phyloP scores from a whole-genome alignment of 2,797 vertebrate species.

The Gouania willdenowi region DNA sequence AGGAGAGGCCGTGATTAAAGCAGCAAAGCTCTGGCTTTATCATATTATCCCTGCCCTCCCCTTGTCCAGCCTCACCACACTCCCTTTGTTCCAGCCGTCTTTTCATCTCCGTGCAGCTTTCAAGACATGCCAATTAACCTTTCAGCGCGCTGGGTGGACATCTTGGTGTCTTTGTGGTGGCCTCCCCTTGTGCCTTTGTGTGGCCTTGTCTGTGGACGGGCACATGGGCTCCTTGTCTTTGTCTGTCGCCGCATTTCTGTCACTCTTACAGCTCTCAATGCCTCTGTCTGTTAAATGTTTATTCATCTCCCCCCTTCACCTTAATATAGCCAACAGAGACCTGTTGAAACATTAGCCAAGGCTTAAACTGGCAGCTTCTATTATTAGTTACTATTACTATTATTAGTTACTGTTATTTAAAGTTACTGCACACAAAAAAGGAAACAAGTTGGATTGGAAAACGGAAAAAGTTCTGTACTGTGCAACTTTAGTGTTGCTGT shows the following conservation, averaged over 20 bases:
- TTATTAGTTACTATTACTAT: too few relatives aligned
- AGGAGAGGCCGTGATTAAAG: slow-evolving; percentile 58
- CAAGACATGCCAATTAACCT: slow-evolving; percentile 82
- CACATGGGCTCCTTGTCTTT: slow-evolving; percentile 64
- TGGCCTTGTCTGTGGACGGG: slow-evolving; percentile 61
- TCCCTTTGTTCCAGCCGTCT: slow-evolving; percentile 70
- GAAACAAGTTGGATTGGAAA: not conserved
- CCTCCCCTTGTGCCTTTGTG: slow-evolving; percentile 67
- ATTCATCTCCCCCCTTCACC: slow-evolving; percentile 17
- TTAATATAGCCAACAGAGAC: slow-evolving; percentile 12
- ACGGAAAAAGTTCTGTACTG: not conserved
- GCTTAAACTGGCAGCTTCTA: slow-evolving; percentile 16
- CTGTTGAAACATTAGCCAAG: slow-evolving; percentile 31
- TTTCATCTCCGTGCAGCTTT: slow-evolving; percentile 74
- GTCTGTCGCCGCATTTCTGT: slow-evolving; percentile 60
- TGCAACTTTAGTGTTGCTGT: not conserved
- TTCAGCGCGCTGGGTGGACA: slow-evolving; percentile 70
- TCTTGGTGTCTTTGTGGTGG: slow-evolving; percentile 73
- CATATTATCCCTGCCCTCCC: slow-evolving; percentile 68
- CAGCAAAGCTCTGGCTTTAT: slow-evolving; percentile 56
- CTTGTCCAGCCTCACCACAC: slow-evolving; percentile 64
- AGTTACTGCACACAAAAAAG: not conserved
- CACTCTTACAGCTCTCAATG: slow-evolving; percentile 38
- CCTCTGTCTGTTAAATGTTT: slow-evolving; percentile 46
- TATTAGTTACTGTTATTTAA: too few relatives aligned